Base-by-base conservation (phyloP, 2,113 vertebrate genomes). In the Peromyscus californicus region DNA sequence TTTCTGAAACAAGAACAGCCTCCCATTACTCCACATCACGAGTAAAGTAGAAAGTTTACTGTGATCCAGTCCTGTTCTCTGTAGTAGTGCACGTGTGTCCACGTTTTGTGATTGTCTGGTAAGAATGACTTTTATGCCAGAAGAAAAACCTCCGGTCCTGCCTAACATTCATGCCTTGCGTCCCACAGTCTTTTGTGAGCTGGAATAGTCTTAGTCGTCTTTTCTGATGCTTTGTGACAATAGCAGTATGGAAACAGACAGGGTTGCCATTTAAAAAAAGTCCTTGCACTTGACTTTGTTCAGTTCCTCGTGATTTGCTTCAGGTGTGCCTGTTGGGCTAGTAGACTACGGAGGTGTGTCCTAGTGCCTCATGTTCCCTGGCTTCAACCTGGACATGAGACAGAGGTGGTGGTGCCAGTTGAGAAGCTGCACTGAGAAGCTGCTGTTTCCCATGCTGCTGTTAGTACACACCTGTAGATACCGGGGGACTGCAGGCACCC, bases 161-260 rank as follows among this genome's bases (percentile, higher is more conserved):
- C 19, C 0, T 3, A 19, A 19, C 15, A 0, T 21, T 11, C 22
- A 1, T 2, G 39, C 33, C 7, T 89, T 29, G 1, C 5, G 19
- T 29, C 39, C 45, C 45, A 63, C 6, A 1, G 1, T 2, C 54
- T 26, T 63, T 65, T n/a, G 51, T 22, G 24, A 36, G 2, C 42
- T 8, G 59, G 76, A 51, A 8, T 29, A 36, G 42, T n/a, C 61
- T 9, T 22, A 2, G 16, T 39, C 10, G 15, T 72, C 80, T 61
- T 74, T 39, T 61, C 22, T 83, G 80, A 8, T 26, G n/a, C 42
- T 11, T 91, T 11, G 24, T 76, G 29, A 67, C 31, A 26, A 2
- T 31, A 5, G n/a, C 36, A 17, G 39, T 31, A 45, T 74, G 22
- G 59, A 51, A 83, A 45, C 5, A 29, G 21, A 59, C 4, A 24